phyloP scores from a whole-genome alignment of 2,888 invertebrate species.

The Harpalus rufipes region DNA sequence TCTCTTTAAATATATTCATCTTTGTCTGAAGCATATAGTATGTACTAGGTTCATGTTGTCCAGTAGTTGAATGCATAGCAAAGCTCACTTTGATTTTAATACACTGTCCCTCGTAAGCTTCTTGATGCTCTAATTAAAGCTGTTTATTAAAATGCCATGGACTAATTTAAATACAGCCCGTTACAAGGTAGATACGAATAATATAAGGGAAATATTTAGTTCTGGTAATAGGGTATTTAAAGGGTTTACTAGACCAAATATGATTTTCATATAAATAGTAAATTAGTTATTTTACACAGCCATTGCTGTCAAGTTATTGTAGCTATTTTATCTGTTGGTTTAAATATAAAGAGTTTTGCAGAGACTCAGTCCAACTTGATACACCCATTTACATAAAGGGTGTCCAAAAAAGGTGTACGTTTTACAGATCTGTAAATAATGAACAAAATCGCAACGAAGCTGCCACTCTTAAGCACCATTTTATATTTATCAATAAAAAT shows the following conservation, averaged over 20 bases:
- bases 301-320: too few relatives aligned
- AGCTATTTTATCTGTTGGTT: too few relatives aligned
- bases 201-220: neutral
- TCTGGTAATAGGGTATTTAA: neutral
- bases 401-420: too few relatives aligned
- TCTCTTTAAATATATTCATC: neutral
- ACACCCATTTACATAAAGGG: too few relatives aligned
- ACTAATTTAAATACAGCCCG: conserved; percentile 10
- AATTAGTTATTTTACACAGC: too few relatives aligned
- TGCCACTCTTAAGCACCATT: too few relatives aligned
- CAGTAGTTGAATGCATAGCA: conserved; percentile 10
- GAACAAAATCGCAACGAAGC: too few relatives aligned
- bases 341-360: too few relatives aligned
- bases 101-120: neutral
- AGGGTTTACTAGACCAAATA: neutral
- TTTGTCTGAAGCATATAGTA: neutral
- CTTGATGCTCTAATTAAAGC: conserved; percentile 1
- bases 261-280: too few relatives aligned
- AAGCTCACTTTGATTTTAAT: conserved; percentile 19
- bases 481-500: too few relatives aligned
- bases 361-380: too few relatives aligned
- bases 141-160: conserved; percentile 16
- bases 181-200: neutral
- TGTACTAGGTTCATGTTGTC: neutral
- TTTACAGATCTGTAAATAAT: too few relatives aligned